phyloP scores from a whole-genome alignment of 2,888 invertebrate genomes.

The Agrotis clavis region DNA sequence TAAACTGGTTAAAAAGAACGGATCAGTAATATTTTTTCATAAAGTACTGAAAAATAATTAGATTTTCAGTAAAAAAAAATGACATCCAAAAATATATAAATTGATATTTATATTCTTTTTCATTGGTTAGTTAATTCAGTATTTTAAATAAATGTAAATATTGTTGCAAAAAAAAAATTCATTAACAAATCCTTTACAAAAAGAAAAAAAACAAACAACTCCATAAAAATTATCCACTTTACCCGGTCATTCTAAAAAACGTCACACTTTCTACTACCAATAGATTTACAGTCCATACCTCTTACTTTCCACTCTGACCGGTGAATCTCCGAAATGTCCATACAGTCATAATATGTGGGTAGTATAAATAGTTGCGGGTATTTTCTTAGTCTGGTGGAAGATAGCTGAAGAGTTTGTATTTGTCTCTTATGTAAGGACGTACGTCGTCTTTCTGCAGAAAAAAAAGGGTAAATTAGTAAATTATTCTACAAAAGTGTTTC shows the following conservation, averaged over 20 bases:
- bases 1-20: no score
- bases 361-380: conserved; percentile 8
- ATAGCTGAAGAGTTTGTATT: conserved; percentile 97
- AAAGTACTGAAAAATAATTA: no score
- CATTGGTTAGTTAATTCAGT: no score
- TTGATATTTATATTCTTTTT: no score
- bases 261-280: not conserved
- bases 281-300: conserved; percentile 23
- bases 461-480: not conserved
- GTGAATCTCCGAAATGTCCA: conserved; percentile 47
- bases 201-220: not conserved
- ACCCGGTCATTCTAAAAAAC: not conserved
- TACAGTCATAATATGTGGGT: conserved; percentile 29
- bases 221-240: not conserved
- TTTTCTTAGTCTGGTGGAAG: conserved; percentile 95
- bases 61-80: no score
- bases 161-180: no score
- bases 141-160: no score
- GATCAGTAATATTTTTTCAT: no score
- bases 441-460: conserved; percentile 96
- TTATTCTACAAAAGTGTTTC: no score
- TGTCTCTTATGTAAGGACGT: conserved; percentile 97
- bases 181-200: not conserved
- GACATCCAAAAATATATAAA: not conserved
- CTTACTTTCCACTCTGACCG: not conserved